A percentile compares a stretch with the other conserved stretches of the same genome.
Conservation (phyloP, 2,113 vertebrate species). For the Hucho hucho region DNA sequence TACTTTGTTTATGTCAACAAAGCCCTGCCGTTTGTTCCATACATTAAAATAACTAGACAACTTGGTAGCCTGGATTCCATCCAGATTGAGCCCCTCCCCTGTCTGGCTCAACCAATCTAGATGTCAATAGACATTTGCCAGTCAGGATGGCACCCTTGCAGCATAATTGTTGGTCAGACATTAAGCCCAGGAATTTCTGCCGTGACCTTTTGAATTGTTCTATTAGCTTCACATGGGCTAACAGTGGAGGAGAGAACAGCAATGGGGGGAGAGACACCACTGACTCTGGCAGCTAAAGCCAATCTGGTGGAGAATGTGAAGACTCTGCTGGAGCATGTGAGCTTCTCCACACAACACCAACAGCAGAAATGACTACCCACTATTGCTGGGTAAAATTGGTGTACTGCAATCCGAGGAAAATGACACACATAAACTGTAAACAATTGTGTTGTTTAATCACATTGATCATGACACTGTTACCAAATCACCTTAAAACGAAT, state of each 20-base stretch:
- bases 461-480: not conserved
- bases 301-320: slow-evolving; percentile 72
- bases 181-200: not conserved
- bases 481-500: not conserved
- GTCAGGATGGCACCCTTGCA: no score
- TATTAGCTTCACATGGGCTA: slow-evolving; percentile 69
- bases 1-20: no score
- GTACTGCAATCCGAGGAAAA: no score
- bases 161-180: no score
- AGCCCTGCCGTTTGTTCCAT: no score
- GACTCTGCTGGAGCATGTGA: slow-evolving; percentile 73
- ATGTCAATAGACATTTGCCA: no score
- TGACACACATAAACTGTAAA: no score
- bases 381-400: slow-evolving; percentile 77
- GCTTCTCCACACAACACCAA: slow-evolving; percentile 78
- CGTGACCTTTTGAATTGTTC: slow-evolving; percentile 16
- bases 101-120: no score
- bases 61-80: no score
- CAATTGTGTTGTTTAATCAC: not conserved
- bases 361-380: slow-evolving; percentile 78
- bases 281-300: slow-evolving; percentile 78
- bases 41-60: no score
- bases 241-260: slow-evolving; percentile 81
- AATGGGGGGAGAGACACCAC: slow-evolving; percentile 75
- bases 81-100: no score